Percentiles rank a stretch among this genome's conserved stretches.
Evolutionary conservation across 2,113 vertebrate genomes (phyloP).

Genomic region (Mola mola): DNA sequence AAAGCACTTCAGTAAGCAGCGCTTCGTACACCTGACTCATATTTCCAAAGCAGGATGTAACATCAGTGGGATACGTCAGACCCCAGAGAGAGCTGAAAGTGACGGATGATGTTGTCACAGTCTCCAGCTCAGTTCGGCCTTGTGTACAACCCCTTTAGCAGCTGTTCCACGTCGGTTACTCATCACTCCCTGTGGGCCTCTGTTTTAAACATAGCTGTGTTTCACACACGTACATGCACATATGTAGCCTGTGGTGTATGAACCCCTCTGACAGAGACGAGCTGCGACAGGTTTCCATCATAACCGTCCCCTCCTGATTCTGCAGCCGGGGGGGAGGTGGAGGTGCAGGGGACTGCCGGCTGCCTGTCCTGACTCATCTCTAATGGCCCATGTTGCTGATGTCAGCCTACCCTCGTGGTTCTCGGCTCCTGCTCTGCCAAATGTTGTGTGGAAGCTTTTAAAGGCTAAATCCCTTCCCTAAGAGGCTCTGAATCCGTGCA

Average conservation of each 20-base stretch:
- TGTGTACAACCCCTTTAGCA: conserved; percentile 53
- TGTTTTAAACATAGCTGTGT: conserved; percentile 50
- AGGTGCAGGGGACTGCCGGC: conserved; percentile 36
- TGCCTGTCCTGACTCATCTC: conserved; percentile 53
- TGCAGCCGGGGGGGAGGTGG: conserved; percentile 10
- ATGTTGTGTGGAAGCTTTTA: conserved; percentile 36
- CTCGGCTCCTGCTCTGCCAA: conserved; percentile 38
- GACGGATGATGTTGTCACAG: conserved; percentile 34
- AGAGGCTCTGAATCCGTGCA: conserved; percentile 6
- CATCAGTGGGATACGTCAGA: conserved; percentile 30
- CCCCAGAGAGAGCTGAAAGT: conserved; percentile 7
- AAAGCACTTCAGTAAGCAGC: too few relatives aligned
- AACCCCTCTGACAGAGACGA: conserved; percentile 51
- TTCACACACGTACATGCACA: conserved; percentile 7
- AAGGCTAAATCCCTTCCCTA: conserved; percentile 31
- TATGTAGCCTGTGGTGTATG: conserved; percentile 7
- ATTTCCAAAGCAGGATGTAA: conserved; percentile 33
- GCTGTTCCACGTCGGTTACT: conserved; percentile 56
- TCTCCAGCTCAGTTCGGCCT: conserved; percentile 4
- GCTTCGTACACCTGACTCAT: too few relatives aligned
- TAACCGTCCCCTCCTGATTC: conserved; percentile 24
- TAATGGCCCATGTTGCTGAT: conserved; percentile 43
- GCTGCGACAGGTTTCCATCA: conserved; percentile 69
- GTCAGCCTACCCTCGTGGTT: conserved; percentile 35
- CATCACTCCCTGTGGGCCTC: conserved; percentile 38